phyloP scores from a whole-genome alignment of 2,113 vertebrate genomes.

The Ictidomys tridecemlineatus region DNA sequence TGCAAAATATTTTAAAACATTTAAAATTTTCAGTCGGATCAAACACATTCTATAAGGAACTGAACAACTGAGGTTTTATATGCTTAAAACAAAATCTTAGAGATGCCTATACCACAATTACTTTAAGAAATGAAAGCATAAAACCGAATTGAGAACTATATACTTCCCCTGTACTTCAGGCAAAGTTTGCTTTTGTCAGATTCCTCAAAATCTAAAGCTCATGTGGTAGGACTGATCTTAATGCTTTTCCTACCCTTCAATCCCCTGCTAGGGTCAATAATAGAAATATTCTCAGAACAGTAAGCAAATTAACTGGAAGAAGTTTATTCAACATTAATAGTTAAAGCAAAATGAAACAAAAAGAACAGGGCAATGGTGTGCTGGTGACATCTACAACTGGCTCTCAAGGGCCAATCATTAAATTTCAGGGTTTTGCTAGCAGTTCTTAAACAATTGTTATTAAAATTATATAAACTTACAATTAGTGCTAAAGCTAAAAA shows the following conservation, averaged over 20 bases:
- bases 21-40: conserved; percentile 55
- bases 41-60: conserved; percentile 29
- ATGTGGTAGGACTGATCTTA: no score
- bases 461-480: conserved; percentile 41
- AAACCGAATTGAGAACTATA: accelerated
- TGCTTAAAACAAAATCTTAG: conserved; percentile 9
- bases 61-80: conserved; percentile 45
- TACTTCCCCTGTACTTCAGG: background rate
- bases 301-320: background rate
- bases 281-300: conserved; percentile 47
- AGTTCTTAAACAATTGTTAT: conserved; percentile 14
- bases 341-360: conserved; percentile 44
- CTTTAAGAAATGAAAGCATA: background rate
- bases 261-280: background rate
- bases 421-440: conserved; percentile 46
- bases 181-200: background rate
- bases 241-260: background rate
- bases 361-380: background rate
- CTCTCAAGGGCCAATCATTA: background rate
- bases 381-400: background rate
- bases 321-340: conserved; percentile 52
- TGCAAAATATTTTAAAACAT: conserved; percentile 12
- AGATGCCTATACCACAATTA: background rate
- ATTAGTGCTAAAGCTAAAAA: conserved; percentile 28
- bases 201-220: background rate